A percentile compares a stretch with the other conserved stretches of the same genome.
Conservation (phyloP, 1,140 invertebrate species). For the Condylostylus longicornis region DNA sequence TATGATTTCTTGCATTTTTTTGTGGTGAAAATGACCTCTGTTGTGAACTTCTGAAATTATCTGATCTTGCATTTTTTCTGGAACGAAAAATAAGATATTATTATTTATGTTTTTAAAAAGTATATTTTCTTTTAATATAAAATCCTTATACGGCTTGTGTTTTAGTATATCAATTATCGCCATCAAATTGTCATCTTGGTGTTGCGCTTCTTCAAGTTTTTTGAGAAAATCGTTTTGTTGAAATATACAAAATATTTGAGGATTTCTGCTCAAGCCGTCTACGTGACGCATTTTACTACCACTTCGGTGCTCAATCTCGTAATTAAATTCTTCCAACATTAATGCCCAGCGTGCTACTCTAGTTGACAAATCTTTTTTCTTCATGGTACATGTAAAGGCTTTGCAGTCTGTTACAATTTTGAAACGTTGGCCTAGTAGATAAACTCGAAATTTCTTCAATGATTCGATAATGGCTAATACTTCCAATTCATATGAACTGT, state of each 20-base stretch:
- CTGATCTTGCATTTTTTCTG: constrained; percentile 17
- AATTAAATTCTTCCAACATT: constrained; percentile 15
- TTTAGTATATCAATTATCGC: constrained; percentile 1
- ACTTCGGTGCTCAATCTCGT: constrained; percentile 11
- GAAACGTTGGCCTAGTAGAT: constrained; percentile 2
- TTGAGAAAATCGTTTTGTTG: constrained; percentile 1
- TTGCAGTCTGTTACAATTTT: constrained; percentile 15
- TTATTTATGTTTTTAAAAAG: neutral
- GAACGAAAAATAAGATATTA: constrained; percentile 12
- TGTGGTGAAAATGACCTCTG: constrained; percentile 26
- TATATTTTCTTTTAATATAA: neutral
- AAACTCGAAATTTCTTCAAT: constrained; percentile 14
- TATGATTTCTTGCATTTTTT: constrained; percentile 28
- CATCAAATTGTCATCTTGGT: constrained; percentile 2
- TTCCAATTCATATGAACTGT: constrained; percentile 17
- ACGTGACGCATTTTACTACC: constrained; percentile 15
- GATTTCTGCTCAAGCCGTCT: constrained; percentile 16
- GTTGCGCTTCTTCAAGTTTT: constrained; percentile 3
- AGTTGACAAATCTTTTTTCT: constrained; percentile 13
- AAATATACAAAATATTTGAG: constrained; percentile 9
- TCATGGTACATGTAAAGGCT: constrained; percentile 19
- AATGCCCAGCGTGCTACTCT: constrained; percentile 12
- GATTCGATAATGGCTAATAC: constrained; percentile 13
- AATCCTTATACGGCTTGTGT: neutral
- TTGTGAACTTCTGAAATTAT: constrained; percentile 21